Conservation (phyloP, 1,140 invertebrate genomes). For the Aphaenogaster floridana region DNA sequence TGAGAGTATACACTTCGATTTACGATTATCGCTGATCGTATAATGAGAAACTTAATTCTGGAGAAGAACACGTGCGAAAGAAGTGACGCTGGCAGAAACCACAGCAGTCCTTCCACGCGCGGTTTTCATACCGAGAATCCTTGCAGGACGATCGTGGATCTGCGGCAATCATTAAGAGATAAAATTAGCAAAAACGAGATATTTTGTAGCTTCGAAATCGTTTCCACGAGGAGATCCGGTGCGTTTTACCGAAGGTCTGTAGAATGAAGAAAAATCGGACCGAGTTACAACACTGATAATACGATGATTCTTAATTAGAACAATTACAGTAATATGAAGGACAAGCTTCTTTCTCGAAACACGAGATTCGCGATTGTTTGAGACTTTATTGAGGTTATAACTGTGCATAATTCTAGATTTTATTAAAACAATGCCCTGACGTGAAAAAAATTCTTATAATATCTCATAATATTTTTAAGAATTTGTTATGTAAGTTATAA, state of each 20-base stretch:
- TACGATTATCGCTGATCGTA: neutral
- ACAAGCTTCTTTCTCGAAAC: neutral
- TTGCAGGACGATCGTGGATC: neutral
- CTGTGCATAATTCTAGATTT: neutral
- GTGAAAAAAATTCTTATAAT: too few relatives aligned
- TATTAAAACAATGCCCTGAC: neutral
- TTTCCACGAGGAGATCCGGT: constrained; percentile 47
- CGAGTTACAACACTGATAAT: neutral
- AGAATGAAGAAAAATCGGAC: neutral
- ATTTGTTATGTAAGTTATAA: too few relatives aligned
- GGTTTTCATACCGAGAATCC: neutral
- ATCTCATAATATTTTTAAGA: too few relatives aligned
- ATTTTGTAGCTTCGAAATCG: constrained; percentile 78
- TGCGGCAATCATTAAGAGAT: constrained; percentile 66
- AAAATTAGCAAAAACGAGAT: constrained; percentile 64
- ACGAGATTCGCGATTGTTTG: neutral
- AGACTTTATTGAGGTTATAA: neutral
- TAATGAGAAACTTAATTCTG: constrained; percentile 27
- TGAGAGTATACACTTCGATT: neutral
- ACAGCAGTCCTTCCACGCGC: neutral
- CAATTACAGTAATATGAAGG: neutral
- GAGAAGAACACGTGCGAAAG: neutral
- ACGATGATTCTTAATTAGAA: constrained; percentile 16
- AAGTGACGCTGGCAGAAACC: neutral
- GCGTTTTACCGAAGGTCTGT: constrained; percentile 72